Base-by-base conservation (phyloP, 2,797 vertebrate genomes). In the Bradypus variegatus region DNA sequence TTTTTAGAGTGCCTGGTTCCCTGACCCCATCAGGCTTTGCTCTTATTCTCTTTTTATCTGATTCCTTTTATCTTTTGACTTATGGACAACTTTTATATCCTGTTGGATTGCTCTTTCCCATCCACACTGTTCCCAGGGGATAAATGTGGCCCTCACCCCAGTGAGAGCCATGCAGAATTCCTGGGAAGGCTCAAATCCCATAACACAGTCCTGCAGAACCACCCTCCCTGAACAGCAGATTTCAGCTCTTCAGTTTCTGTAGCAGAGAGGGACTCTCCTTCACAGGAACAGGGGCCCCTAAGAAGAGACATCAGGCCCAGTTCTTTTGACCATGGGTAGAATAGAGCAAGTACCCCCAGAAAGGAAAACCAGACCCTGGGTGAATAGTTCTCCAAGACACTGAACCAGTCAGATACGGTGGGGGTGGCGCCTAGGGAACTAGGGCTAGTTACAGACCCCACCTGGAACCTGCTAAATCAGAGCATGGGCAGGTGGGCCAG, bases 401-500 rank as follows among this genome's bases (percentile, higher is more conserved):
- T 25, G 36, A 73, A 45, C 33, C 78, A 25, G 4, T 79, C 53
- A 29, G 77, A 6, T 79, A 25, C 27, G 60, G 12, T 69, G 29
- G 65, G 29, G 23, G 45, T 48, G 38, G 25, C 41, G 33, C 69
- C 65, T 19, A 23, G 18, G 15, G 77, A 38, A 79, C 60, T 60
- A 36, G 25, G 36, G 16, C 73, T 84, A 76, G 48, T 88, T 83
- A 91, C 0, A 88, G 91, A 92, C 77, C 77, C 88, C 36, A 84
- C 94, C 88, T 88, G 86, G 86, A 90, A 65, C 88, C 67, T 88
- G 25, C 67, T 72, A 86, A 84, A 70, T 92, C 95, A 91, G 89
- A 89, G 86, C 83, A 8, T 18, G 67, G 78, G 92, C 95, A 84
- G 93, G 93, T 95, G 91, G 91, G 83, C 91, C 45, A 7, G 83